Percentiles rank a stretch among this genome's conserved stretches.
Evolutionary conservation across 2,797 vertebrate species (phyloP).

Genomic region (Tinamus major): DNA sequence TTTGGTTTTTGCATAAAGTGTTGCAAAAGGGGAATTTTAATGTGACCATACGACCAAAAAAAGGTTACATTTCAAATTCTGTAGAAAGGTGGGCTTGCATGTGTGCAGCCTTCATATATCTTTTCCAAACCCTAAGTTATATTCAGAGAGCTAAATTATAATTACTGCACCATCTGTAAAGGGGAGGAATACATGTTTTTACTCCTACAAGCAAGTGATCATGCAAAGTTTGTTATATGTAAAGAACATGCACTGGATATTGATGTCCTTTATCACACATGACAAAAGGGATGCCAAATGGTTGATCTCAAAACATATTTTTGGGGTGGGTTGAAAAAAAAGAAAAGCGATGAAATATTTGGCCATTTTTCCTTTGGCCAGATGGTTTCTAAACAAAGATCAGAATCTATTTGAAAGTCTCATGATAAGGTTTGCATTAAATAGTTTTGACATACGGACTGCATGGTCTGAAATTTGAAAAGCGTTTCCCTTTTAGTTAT

Average conservation of each 20-base stretch:
- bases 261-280: conserved; percentile 62
- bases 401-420: conserved; percentile 42
- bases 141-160: conserved; percentile 73
- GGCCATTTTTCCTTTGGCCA: conserved; percentile 63
- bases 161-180: conserved; percentile 76
- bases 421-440: conserved; percentile 20
- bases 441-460: conserved; percentile 19
- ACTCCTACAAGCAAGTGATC: conserved; percentile 27
- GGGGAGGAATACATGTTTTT: conserved; percentile 20
- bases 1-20: conserved; percentile 79
- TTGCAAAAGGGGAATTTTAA: conserved; percentile 81
- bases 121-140: conserved; percentile 72
- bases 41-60: conserved; percentile 53
- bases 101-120: conserved; percentile 65
- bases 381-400: conserved; percentile 67
- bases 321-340: conserved; percentile 17
- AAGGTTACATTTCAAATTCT: conserved; percentile 60
- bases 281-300: conserved; percentile 59
- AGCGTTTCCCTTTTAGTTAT: conserved; percentile 4
- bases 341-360: conserved; percentile 49
- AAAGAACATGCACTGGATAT: conserved; percentile 48
- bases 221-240: conserved; percentile 64
- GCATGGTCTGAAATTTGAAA: conserved; percentile 13
- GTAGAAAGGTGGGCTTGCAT: conserved; percentile 54
- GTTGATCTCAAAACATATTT: conserved; percentile 34